Percentiles rank a stretch among this genome's conserved stretches.
These are phyloP conservation scores for Rhynchophorus ferrugineus DNA, from an alignment of 1,140 invertebrate species.

Conservation along the genomic window DNA sequence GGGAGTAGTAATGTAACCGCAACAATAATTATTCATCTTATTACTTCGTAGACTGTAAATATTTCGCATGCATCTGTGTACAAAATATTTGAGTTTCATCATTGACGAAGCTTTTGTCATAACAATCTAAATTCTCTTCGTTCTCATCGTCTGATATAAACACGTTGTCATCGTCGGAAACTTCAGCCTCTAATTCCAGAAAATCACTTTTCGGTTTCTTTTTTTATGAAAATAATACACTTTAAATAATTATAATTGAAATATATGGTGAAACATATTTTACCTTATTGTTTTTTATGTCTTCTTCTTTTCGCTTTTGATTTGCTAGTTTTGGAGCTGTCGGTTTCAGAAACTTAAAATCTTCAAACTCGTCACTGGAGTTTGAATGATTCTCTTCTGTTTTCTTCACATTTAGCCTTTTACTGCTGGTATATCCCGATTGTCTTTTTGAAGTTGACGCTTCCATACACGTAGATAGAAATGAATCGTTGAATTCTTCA, in stretches of 20 bases:
- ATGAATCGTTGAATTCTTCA: background rate
- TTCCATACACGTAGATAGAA: background rate
- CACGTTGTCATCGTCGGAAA: conserved; percentile 27
- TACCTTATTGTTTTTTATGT: conserved; percentile 7
- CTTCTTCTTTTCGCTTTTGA: conserved; percentile 4
- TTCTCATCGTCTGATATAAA: conserved; percentile 29
- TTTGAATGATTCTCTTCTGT: background rate
- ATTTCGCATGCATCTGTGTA: conserved; percentile 32
- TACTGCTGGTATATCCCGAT: background rate
- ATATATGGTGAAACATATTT: background rate
- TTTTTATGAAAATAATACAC: background rate
- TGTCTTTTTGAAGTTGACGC: background rate
- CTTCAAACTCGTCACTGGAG: conserved; percentile 26
- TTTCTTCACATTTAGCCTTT: background rate
- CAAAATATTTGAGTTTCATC: conserved; percentile 29
- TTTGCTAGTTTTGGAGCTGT: conserved; percentile 7
- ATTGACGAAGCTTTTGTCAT: conserved; percentile 36
- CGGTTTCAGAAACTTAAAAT: background rate
- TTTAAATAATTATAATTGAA: too few relatives aligned
- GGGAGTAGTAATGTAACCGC: background rate
- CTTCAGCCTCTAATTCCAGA: conserved; percentile 32
- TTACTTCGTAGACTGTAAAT: conserved; percentile 35
- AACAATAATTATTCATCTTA: background rate
- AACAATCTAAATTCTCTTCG: conserved; percentile 25
- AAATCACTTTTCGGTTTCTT: conserved; percentile 18